These are phyloP conservation scores for Coremacera marginata DNA, from an alignment of 2,888 invertebrate species.

Conservation along the genomic window DNA sequence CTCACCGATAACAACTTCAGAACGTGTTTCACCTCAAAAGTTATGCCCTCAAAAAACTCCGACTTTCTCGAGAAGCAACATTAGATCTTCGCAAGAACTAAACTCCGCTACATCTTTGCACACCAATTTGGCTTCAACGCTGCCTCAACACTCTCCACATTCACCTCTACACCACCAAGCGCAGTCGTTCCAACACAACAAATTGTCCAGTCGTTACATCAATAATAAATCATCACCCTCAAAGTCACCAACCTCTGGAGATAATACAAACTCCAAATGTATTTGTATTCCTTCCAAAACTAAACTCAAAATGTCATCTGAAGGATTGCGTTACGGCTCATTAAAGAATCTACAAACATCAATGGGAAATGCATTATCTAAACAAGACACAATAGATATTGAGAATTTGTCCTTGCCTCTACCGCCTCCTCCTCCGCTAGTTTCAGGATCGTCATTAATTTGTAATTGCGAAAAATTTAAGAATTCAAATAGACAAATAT, in stretches of 20 bases:
- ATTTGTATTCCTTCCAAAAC: slow-evolving; percentile 8
- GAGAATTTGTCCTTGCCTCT: slow-evolving; percentile 46
- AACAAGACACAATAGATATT: neutral
- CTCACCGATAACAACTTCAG: slow-evolving; percentile 9
- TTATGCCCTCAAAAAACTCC: slow-evolving; percentile 10
- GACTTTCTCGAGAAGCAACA: neutral
- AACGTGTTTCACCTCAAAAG: slow-evolving; percentile 22
- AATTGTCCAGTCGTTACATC: slow-evolving; percentile 59
- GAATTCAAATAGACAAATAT: slow-evolving; percentile 3
- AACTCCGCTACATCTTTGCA: slow-evolving; percentile 23
- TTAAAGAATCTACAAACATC: neutral
- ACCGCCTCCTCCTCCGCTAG: slow-evolving; percentile 36
- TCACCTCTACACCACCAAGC: slow-evolving; percentile 53
- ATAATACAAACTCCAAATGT: slow-evolving; percentile 15
- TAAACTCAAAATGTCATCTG: neutral
- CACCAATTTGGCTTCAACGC: slow-evolving; percentile 54
- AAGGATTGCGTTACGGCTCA: neutral
- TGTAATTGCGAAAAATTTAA: slow-evolving; percentile 45
- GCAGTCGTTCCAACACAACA: slow-evolving; percentile 51
- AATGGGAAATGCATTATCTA: neutral
- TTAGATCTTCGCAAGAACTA: slow-evolving; percentile 13
- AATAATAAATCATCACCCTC: slow-evolving; percentile 50
- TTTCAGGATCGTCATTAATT: slow-evolving; percentile 42
- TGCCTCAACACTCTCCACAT: slow-evolving; percentile 59
- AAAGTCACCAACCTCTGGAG: slow-evolving; percentile 4